A percentile compares a stretch with the other conserved stretches of the same genome.
Conservation (phyloP, 1,140 invertebrate genomes). For the Drosophila truncata region DNA sequence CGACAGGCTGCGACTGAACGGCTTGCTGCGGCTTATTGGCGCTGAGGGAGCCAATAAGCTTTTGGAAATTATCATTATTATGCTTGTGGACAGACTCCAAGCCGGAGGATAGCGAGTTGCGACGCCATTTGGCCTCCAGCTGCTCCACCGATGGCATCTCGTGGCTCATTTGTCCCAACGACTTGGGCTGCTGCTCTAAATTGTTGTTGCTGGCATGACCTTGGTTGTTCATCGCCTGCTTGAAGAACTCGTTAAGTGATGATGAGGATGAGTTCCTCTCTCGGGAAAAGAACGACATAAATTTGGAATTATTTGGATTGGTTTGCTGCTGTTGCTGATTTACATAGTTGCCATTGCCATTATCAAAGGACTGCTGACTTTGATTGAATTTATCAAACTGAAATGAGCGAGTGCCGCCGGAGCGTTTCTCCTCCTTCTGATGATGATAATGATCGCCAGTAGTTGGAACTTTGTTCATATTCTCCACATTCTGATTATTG, state of each 20-base stretch:
- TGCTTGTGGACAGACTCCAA: slow-evolving; percentile 38
- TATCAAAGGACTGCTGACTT: slow-evolving; percentile 19
- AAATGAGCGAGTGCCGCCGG: slow-evolving; percentile 24
- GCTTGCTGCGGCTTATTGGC: slow-evolving; percentile 42
- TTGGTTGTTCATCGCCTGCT: slow-evolving; percentile 64
- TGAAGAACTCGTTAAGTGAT: slow-evolving; percentile 80
- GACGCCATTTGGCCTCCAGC: slow-evolving; percentile 82
- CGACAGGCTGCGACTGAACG: slow-evolving; percentile 22
- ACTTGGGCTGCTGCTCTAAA: slow-evolving; percentile 63
- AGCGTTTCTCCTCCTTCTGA: slow-evolving; percentile 55
- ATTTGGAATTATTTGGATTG: slow-evolving; percentile 66
- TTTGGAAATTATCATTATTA: slow-evolving; percentile 72
- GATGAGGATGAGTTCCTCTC: slow-evolving; percentile 72
- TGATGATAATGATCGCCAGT: slow-evolving; percentile 14
- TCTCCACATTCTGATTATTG: slow-evolving; percentile 61
- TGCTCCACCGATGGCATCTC: slow-evolving; percentile 77
- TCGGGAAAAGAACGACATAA: slow-evolving; percentile 73
- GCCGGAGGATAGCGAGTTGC: slow-evolving; percentile 60
- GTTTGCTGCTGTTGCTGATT: slow-evolving; percentile 33
- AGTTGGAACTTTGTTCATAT: slow-evolving; percentile 55
- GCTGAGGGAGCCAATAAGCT: slow-evolving; percentile 71
- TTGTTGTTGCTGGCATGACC: slow-evolving; percentile 33
- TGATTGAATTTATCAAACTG: slow-evolving; percentile 54
- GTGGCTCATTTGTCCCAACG: slow-evolving; percentile 44
- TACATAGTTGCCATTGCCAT: slow-evolving; percentile 35